These are phyloP conservation scores for Macrobrachium rosenbergii DNA, from an alignment of 1,140 invertebrate genomes.

Conservation along the genomic window DNA sequence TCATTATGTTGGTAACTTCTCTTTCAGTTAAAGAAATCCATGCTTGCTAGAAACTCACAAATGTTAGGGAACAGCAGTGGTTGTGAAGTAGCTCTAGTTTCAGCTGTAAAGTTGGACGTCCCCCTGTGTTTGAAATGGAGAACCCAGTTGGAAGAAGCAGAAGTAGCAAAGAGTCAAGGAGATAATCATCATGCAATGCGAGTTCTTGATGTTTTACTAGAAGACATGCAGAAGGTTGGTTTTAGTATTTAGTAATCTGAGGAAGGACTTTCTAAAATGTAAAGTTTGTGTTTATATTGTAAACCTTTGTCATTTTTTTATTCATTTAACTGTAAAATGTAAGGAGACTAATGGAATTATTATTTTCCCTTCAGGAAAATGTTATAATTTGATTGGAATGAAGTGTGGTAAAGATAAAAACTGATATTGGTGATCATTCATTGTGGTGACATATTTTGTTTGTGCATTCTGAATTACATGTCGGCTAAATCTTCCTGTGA, in stretches of 20 bases:
- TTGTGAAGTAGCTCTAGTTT: conserved; percentile 24
- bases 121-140: conserved; percentile 2
- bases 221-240: conserved; percentile 24
- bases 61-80: background rate
- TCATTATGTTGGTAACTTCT: background rate
- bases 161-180: conserved; percentile 24
- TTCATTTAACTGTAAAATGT: too few relatives aligned
- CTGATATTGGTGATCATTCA: too few relatives aligned
- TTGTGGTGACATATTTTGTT: too few relatives aligned
- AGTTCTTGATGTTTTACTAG: conserved; percentile 12
- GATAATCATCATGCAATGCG: conserved; percentile 16
- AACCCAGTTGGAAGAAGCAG: conserved; percentile 35
- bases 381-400: too few relatives aligned
- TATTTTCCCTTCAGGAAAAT: too few relatives aligned
- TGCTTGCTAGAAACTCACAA: conserved; percentile 1
- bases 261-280: too few relatives aligned
- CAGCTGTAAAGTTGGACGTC: conserved; percentile 1
- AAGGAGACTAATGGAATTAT: too few relatives aligned
- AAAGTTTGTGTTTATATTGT: too few relatives aligned
- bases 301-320: too few relatives aligned
- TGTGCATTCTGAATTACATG: too few relatives aligned
- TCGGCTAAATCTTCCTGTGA: too few relatives aligned
- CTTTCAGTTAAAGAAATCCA: conserved; percentile 35
- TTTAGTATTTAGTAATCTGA: background rate
- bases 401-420: too few relatives aligned